Percentiles rank a stretch among this genome's conserved stretches.
Evolutionary conservation across 2,888 invertebrate species (phyloP).

Genomic region (Drosophila histrio): DNA sequence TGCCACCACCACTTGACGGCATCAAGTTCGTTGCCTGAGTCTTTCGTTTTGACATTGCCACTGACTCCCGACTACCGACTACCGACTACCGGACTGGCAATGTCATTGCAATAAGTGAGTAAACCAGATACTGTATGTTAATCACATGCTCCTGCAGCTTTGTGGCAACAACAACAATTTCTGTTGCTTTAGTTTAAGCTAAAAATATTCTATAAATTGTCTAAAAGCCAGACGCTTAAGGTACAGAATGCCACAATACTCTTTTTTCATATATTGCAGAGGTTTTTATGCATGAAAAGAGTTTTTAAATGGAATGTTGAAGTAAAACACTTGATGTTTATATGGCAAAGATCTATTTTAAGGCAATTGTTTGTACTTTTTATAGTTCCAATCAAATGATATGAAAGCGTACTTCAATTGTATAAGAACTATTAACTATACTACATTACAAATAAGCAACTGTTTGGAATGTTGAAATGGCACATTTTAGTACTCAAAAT

Average conservation of each 20-base stretch:
- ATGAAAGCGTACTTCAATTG: too few relatives aligned
- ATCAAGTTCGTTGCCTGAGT: slow-evolving; percentile 68
- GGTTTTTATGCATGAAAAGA: background rate
- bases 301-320: background rate
- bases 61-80: slow-evolving; percentile 20
- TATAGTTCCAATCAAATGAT: too few relatives aligned
- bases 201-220: background rate
- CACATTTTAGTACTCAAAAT: too few relatives aligned
- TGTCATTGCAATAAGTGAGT: slow-evolving; percentile 47
- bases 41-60: slow-evolving; percentile 58
- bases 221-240: background rate
- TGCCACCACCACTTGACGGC: slow-evolving; percentile 59
- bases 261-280: background rate
- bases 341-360: too few relatives aligned
- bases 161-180: background rate
- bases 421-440: too few relatives aligned
- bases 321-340: background rate
- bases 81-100: slow-evolving; percentile 25
- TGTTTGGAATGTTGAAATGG: too few relatives aligned
- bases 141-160: slow-evolving; percentile 13
- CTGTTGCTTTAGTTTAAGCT: background rate
- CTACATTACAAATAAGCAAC: too few relatives aligned
- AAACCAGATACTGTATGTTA: slow-evolving; percentile 38
- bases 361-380: too few relatives aligned
- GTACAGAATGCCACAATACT: too few relatives aligned